Evolutionary conservation across 2,888 invertebrate species (phyloP), one percentile per base, ranked within the genome.

Genomic region (Mimachlamys varia): DNA sequence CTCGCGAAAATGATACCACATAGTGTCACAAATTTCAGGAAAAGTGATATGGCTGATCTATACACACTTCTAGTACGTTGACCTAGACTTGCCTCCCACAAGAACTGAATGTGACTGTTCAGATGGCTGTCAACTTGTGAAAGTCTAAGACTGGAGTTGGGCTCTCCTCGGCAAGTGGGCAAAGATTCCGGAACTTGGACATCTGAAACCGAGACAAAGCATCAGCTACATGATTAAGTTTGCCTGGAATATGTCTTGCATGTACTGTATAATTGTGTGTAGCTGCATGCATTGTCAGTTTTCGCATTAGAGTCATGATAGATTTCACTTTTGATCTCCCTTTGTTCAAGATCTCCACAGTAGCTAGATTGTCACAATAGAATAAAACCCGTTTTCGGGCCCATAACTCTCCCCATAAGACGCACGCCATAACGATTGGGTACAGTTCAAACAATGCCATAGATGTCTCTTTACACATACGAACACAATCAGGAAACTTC

Each of bases 141-240:
- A n/a, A n/a, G n/a, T n/a, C n/a, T n/a, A n/a, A n/a, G n/a, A n/a
- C n/a, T n/a, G n/a, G n/a, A n/a, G n/a, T n/a, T n/a, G n/a, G n/a
- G n/a, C n/a, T n/a, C n/a, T n/a, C n/a, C n/a, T n/a, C n/a, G n/a
- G n/a, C n/a, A n/a, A n/a, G n/a, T n/a, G n/a, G n/a, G n/a, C n/a
- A n/a, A n/a, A n/a, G n/a, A n/a, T n/a, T 22, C 87, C 91, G 58
- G 89, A 90, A 91, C n/a, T 58, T 55, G 17, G 87, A 22, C 89
- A 92, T 88, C 91, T 91, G 90, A 0, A 55, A 91, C 88, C 91
- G 92, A 92, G 92, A 92, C 22, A 92, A 17, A 58, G 90, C 22
- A 49, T 92, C 90, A 27, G 89, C 89, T 13, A 92, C 58, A 55
- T 10, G 2, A 53, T 92, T 92, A 0, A n/a, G 19, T 17, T 58